phyloP scores from a whole-genome alignment of 2,113 vertebrate genomes.

The Engraulis encrasicolus region DNA sequence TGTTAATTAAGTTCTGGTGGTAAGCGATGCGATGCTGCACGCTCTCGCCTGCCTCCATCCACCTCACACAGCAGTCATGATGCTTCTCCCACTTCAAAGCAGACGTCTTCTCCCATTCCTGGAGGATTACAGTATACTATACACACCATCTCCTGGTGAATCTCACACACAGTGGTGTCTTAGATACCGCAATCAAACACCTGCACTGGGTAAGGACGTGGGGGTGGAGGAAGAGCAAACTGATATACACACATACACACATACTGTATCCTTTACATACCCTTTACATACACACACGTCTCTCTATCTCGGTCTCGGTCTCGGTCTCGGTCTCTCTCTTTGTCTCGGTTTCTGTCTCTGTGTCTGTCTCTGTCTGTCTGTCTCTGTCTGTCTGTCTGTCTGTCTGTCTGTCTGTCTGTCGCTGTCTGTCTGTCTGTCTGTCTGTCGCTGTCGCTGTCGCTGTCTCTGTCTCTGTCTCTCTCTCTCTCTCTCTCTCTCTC shows the following conservation, averaged over 20 bases:
- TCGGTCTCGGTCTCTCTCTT: too few relatives aligned
- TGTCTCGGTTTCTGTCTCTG: too few relatives aligned
- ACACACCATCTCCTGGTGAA: slow-evolving; percentile 64
- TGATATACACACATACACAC: slow-evolving; percentile 54
- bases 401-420: too few relatives aligned
- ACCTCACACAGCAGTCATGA: slow-evolving; percentile 56
- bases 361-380: too few relatives aligned
- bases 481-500: too few relatives aligned
- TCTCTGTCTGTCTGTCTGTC: too few relatives aligned
- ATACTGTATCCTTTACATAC: slow-evolving; percentile 14
- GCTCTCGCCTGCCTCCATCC: slow-evolving; percentile 61
- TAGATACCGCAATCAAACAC: slow-evolving; percentile 63
- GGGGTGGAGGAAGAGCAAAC: slow-evolving; percentile 64
- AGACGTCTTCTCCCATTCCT: slow-evolving; percentile 67
- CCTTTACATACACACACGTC: neutral
- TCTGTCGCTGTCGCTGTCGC: too few relatives aligned
- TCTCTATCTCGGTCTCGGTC: too few relatives aligned
- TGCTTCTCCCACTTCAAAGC: slow-evolving; percentile 73
- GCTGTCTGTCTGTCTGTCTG: too few relatives aligned
- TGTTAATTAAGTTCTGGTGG: slow-evolving; percentile 70
- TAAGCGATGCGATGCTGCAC: slow-evolving; percentile 57
- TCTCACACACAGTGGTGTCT: slow-evolving; percentile 69
- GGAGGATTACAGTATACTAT: slow-evolving; percentile 71
- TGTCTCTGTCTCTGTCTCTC: too few relatives aligned
- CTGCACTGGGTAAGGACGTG: slow-evolving; percentile 48